Conservation (phyloP, 2,888 invertebrate species). For the Calephelis perditalis region DNA sequence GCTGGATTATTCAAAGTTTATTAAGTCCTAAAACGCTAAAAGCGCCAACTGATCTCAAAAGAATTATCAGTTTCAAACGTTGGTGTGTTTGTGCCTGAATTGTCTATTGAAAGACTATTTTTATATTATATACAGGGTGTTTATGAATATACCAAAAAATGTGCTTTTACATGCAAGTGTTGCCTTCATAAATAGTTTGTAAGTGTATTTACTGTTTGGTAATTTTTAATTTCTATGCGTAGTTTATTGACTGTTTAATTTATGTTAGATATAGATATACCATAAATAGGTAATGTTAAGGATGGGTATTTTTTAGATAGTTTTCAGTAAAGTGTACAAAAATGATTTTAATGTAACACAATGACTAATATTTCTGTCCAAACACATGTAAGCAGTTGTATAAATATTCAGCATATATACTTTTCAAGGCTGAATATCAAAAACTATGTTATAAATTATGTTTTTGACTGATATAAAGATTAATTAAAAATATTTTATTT, state of each 20-base stretch:
- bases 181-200: conserved; percentile 59
- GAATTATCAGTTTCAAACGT: conserved; percentile 50
- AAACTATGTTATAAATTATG: conserved; percentile 8
- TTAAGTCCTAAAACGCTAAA: conserved; percentile 16
- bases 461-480: background rate
- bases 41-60: conserved; percentile 62
- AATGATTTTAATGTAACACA: conserved; percentile 8
- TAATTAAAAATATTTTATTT: conserved; percentile 13
- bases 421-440: conserved; percentile 5
- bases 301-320: conserved; percentile 20
- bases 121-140: conserved; percentile 75
- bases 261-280: conserved; percentile 16
- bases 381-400: background rate
- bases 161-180: conserved; percentile 72
- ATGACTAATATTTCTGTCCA: conserved; percentile 3
- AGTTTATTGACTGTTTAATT: conserved; percentile 20
- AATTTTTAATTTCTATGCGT: conserved; percentile 11
- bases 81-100: conserved; percentile 67
- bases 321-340: conserved; percentile 12
- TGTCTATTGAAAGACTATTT: conserved; percentile 57
- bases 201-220: conserved; percentile 16
- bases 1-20: background rate
- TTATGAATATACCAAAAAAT: conserved; percentile 71
- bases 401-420: background rate
- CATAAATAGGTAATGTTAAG: conserved; percentile 16